phyloP scores from a whole-genome alignment of 2,797 vertebrate species.

The Antrozous pallidus region DNA sequence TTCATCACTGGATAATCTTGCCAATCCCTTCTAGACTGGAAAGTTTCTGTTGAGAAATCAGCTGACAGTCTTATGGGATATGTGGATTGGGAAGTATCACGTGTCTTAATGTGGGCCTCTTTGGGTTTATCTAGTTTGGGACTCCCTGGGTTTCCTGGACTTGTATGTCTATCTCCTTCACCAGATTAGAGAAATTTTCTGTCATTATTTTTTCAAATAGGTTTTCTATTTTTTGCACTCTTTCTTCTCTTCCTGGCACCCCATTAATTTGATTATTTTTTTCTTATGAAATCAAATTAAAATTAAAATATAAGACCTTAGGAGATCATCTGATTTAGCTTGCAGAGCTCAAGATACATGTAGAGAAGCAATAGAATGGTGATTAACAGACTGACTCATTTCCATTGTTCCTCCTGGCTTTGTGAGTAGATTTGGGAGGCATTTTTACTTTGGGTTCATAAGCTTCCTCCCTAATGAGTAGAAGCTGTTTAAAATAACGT shows the following conservation, averaged over 20 bases:
- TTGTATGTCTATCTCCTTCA: not conserved
- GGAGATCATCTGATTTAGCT: not conserved
- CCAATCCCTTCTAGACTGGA: not conserved
- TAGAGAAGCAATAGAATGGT: not conserved
- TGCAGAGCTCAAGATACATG: not conserved
- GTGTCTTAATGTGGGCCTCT: not conserved
- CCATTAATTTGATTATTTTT: not conserved
- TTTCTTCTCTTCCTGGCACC: not conserved
- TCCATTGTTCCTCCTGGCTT: not conserved
- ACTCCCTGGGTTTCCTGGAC: not conserved
- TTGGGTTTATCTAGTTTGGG: not conserved
- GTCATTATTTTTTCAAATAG: not conserved
- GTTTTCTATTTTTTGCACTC: not conserved
- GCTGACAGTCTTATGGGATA: not conserved
- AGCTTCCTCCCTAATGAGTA: conserved; percentile 56
- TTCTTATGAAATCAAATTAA: not conserved
- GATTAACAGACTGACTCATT: not conserved
- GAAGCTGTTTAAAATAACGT: conserved; percentile 59
- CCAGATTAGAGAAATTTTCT: not conserved
- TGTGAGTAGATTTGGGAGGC: not conserved
- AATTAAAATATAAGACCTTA: not conserved
- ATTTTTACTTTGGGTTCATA: conserved; percentile 15
- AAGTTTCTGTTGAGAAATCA: not conserved
- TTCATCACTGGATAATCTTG: not conserved
- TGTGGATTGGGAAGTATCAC: not conserved